Conservation (phyloP, 2,888 invertebrate species). For the Tinea trinotella region DNA sequence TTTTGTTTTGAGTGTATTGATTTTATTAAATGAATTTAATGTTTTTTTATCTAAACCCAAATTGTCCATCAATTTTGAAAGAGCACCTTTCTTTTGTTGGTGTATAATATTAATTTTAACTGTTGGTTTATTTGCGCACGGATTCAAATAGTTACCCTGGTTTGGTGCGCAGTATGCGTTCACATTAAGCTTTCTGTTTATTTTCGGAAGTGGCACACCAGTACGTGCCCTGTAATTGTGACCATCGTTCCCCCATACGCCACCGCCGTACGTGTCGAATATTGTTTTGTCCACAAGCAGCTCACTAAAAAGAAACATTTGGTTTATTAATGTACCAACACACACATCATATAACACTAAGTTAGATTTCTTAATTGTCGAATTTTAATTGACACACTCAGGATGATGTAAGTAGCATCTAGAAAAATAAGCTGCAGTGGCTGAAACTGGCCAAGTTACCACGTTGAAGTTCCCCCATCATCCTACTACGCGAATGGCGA, state of each 20-base stretch:
- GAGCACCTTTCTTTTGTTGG: background rate
- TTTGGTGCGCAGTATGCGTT: background rate
- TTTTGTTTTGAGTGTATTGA: too few relatives aligned
- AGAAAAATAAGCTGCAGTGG: too few relatives aligned
- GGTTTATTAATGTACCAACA: too few relatives aligned
- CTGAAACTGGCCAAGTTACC: too few relatives aligned
- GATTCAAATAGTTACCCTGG: background rate
- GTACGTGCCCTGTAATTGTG: background rate
- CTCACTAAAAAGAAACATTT: too few relatives aligned
- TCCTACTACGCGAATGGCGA: too few relatives aligned
- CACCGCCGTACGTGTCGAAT: background rate
- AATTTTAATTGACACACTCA: too few relatives aligned
- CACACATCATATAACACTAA: too few relatives aligned
- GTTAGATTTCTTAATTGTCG: too few relatives aligned
- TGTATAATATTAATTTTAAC: background rate
- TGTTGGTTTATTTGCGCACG: background rate
- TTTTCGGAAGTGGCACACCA: background rate
- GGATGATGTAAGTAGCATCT: too few relatives aligned
- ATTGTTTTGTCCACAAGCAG: background rate
- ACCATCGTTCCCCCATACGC: background rate
- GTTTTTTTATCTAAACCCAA: background rate
- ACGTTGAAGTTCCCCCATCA: too few relatives aligned
- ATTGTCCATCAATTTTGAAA: background rate
- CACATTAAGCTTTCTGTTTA: background rate
- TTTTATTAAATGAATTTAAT: too few relatives aligned